These are phyloP conservation scores for Nephotettix cincticeps DNA, from an alignment of 1,140 invertebrate species.

Conservation along the genomic window DNA sequence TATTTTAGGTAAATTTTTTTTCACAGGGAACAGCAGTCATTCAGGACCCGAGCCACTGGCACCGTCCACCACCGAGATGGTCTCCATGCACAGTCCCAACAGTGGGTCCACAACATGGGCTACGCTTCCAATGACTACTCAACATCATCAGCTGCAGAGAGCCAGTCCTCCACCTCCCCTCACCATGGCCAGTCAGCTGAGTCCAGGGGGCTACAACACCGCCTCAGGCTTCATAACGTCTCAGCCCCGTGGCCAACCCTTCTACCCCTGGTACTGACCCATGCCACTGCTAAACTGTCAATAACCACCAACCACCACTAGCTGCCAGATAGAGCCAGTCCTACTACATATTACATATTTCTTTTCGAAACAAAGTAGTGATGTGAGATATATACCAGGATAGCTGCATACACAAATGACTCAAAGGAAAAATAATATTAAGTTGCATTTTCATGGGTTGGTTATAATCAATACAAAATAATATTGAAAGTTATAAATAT, in stretches of 20 bases:
- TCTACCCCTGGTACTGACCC: constrained; percentile 39
- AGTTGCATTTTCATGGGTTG: too few relatives aligned
- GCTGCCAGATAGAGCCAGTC: too few relatives aligned
- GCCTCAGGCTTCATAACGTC: constrained; percentile 32
- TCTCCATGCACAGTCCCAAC: constrained; percentile 37
- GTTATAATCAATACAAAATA: too few relatives aligned
- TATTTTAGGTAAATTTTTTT: too few relatives aligned
- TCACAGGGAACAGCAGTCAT: constrained; percentile 19
- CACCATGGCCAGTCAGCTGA: constrained; percentile 29
- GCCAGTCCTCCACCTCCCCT: constrained; percentile 30
- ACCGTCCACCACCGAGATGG: constrained; percentile 31
- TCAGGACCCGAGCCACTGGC: constrained; percentile 31
- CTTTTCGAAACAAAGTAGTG: too few relatives aligned
- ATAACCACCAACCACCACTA: too few relatives aligned
- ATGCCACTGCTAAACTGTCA: neutral
- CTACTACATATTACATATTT: too few relatives aligned
- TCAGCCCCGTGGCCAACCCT: constrained; percentile 36
- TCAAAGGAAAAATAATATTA: too few relatives aligned
- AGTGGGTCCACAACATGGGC: constrained; percentile 31
- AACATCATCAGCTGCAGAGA: constrained; percentile 31
- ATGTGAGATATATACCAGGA: too few relatives aligned
- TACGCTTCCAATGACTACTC: constrained; percentile 25
- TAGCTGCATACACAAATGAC: too few relatives aligned
- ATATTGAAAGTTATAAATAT: too few relatives aligned
- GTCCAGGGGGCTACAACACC: constrained; percentile 34